Conservation (phyloP, 2,113 vertebrate species). For the Clarias macrocephalus region DNA sequence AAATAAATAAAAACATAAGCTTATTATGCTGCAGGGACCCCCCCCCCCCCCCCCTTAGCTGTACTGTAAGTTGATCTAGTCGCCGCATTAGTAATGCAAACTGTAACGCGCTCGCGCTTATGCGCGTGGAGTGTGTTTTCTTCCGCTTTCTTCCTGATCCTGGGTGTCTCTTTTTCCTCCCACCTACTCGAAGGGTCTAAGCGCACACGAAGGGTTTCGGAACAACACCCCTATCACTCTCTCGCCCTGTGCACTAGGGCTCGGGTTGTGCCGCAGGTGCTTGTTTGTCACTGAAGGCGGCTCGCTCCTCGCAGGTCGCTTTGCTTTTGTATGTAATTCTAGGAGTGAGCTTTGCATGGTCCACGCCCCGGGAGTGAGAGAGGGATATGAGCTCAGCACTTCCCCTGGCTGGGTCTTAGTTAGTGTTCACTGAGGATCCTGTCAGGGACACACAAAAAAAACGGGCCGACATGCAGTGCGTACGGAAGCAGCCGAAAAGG, state of each 20-base stretch:
- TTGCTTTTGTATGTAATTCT: constrained; percentile 6
- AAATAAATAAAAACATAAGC: too few relatives aligned
- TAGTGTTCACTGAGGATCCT: not conserved
- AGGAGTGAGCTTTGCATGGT: constrained; percentile 61
- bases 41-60: not conserved
- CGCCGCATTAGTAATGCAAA: too few relatives aligned
- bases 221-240: not conserved
- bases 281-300: not conserved
- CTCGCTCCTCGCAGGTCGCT: not conserved
- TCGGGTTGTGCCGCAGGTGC: not conserved
- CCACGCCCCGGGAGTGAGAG: constrained; percentile 58
- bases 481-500: constrained; percentile 52
- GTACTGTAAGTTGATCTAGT: not conserved
- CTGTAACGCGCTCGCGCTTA: too few relatives aligned
- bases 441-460: not conserved
- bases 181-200: too few relatives aligned
- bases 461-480: constrained; percentile 64
- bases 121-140: not conserved
- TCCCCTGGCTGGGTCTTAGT: not conserved
- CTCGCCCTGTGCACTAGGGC: not conserved
- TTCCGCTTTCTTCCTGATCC: not conserved
- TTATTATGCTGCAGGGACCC: too few relatives aligned
- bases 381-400: constrained; percentile 13
- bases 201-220: not conserved
- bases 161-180: not conserved